Evolutionary conservation across 2,888 invertebrate genomes (phyloP), one percentile per base, ranked within the genome.

Genomic region (Apodemia duryi): DNA sequence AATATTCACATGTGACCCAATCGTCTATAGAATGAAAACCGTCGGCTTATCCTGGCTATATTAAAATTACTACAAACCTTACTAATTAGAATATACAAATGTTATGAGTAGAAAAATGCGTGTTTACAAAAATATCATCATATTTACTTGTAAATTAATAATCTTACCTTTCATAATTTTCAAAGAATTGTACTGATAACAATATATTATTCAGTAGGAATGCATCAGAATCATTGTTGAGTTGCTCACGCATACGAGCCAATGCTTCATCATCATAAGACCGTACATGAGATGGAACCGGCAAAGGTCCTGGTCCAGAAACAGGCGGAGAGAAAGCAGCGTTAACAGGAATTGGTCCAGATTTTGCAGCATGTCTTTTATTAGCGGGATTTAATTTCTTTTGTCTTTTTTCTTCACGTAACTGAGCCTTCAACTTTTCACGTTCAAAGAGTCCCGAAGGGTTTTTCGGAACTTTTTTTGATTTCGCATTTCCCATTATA

Each of bases 121-220:
- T 2, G 5, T 35, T 35, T 35, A 35, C 35, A 35, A 35, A 41
- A 43, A 43, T 11, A 11, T 3, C 43, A 1, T 11, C 6, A 11
- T 11, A 4, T 3, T 43, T 11, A 2, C 43, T 1, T 11, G 11
- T n/a, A 65, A 29, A 41, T 38, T 38, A 0, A 29, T 63, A 51
- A 64, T 28, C 93, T 92, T 83, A 96, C 96, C 94, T 93, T 80
- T 96, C 95, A 77, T 94, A 96, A 81, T 97, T 95, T 71, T 95
- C 94, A 75, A 96, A 96, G 85, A 97, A 96, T 84, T 96, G 96
- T 32, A 96, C 91, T 13, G 94, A 94, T 80, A 96, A 92, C 65
- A 96, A 89, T 66, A 96, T 93, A 79, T 97, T 96, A 79, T 97
- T 96, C 11, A 97, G 83, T 10, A 97, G 85, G 80, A 97, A 97